Conservation (phyloP, 2,113 vertebrate species). For the Xiphophorus maculatus region DNA sequence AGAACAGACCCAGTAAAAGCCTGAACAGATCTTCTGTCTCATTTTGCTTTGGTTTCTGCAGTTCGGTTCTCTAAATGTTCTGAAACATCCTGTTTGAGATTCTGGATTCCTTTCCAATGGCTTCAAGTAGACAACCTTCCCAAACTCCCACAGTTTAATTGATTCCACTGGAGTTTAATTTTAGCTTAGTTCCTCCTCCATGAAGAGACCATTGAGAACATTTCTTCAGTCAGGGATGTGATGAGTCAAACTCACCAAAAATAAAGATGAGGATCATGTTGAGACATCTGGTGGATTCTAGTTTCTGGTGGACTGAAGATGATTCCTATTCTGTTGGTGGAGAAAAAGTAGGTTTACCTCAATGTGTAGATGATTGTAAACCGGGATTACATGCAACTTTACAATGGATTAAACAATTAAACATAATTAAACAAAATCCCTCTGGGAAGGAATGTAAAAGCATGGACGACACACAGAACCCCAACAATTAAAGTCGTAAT, state of each 20-base stretch:
- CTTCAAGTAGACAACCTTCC: background rate
- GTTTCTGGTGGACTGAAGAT: background rate
- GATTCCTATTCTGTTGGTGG: background rate
- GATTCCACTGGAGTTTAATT: background rate
- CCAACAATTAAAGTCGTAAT: background rate
- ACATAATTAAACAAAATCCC: too few species aligned
- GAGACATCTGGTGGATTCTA: background rate
- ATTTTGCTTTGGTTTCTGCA: too few species aligned
- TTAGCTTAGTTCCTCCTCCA: background rate
- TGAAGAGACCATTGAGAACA: background rate
- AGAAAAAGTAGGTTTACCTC: background rate
- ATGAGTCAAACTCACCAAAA: slow-evolving; percentile 41
- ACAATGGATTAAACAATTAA: too few species aligned
- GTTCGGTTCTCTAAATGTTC: too few species aligned
- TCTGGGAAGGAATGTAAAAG: background rate
- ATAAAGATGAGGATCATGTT: slow-evolving; percentile 51
- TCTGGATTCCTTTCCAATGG: too few species aligned
- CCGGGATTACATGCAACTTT: too few species aligned
- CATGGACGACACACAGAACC: background rate
- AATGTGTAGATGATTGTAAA: background rate
- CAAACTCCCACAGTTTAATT: background rate
- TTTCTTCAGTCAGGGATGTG: background rate
- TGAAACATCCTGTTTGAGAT: too few species aligned
- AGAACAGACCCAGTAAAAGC: too few species aligned
- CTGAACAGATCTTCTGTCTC: too few species aligned